Base-by-base conservation (phyloP, 2,113 vertebrate species). In the Orcinus orca region DNA sequence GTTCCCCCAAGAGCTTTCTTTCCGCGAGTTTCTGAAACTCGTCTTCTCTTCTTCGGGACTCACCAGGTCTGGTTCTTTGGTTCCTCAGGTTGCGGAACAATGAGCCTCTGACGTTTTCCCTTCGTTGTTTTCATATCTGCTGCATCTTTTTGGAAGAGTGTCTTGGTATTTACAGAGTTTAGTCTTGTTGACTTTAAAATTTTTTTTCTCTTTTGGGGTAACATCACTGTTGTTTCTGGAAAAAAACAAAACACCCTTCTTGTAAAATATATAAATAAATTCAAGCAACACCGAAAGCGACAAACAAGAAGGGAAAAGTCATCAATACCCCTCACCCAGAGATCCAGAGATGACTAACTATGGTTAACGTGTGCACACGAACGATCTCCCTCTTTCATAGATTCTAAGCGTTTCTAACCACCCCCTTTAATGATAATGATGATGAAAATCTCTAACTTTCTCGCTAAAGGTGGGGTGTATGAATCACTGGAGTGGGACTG, bases 61-160 rank as follows among this genome's bases (percentile, higher is more conserved):
- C 23, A 3, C 3, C 0, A 0, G 23, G n/a, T 63, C 36, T 47
- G 4, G 5, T 41, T 31, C 86, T 87, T 17, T 0, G 18, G 41
- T 14, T 23, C 20, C 11, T 86, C 3, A 0, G 3, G 14, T 0
- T 17, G n/a, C 13, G 2, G 31, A 7, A 25, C 58, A 4, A 9
- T 0, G 26, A 0, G 1, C 31, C n/a, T 11, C 13, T 63, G 6
- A 21, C 29, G 14, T 10, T n/a, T 1, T 13, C 2, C 63, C 21
- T 15, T 53, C 0, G 6, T 2, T 13, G 17, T 26, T 44, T 38
- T 55, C 62, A 6, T 7, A 36, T 21, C 60, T 23, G 23, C 36
- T 29, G 29, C 41, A 17, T 25, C 17, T 25, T 10, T 38, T 50
- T 23, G n/a, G 10, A 41, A 70, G 73, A 55, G n/a, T 68, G 17